A percentile compares a stretch with the other conserved stretches of the same genome.
Evolutionary conservation across 37 sponge, comb jelly and placozoan species (phyloP).

Genomic region (Mnemiopsis leidyi): DNA sequence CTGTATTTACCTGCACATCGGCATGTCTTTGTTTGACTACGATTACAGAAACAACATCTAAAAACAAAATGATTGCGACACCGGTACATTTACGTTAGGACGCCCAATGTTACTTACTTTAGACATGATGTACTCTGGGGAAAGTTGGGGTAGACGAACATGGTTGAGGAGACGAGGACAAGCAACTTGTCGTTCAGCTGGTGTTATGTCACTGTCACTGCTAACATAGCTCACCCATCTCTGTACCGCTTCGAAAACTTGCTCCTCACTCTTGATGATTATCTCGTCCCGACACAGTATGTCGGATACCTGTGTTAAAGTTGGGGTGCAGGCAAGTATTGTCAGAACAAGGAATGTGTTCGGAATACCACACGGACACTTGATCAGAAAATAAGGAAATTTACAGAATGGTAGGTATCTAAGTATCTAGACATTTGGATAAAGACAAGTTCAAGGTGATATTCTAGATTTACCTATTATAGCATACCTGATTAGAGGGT

Average conservation of each 20-base stretch:
- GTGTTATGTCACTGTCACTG: not conserved
- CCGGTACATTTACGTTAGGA: too few species aligned
- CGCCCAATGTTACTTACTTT: slow-evolving; percentile 38
- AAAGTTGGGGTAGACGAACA: slow-evolving; percentile 38
- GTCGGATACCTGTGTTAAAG: slow-evolving; percentile 63
- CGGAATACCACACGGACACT: too few species aligned
- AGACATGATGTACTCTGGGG: slow-evolving; percentile 50
- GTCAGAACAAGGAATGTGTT: too few species aligned
- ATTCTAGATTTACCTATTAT: not conserved
- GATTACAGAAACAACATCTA: too few species aligned
- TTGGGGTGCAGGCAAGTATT: too few species aligned
- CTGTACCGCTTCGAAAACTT: slow-evolving; percentile 50
- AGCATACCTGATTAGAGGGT: not conserved
- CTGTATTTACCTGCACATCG: too few species aligned
- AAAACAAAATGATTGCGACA: too few species aligned
- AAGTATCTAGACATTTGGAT: too few species aligned
- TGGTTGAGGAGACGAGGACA: slow-evolving; percentile 26
- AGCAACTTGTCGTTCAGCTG: slow-evolving; percentile 14
- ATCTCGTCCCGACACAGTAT: slow-evolving; percentile 51
- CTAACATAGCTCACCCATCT: slow-evolving; percentile 49
- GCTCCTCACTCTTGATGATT: slow-evolving; percentile 62
- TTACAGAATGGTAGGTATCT: too few species aligned
- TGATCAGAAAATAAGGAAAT: too few species aligned
- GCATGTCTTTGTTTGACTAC: too few species aligned
- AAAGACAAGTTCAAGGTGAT: too few species aligned